Conservation (phyloP, 1,140 invertebrate species). For the Phortica variegata region DNA sequence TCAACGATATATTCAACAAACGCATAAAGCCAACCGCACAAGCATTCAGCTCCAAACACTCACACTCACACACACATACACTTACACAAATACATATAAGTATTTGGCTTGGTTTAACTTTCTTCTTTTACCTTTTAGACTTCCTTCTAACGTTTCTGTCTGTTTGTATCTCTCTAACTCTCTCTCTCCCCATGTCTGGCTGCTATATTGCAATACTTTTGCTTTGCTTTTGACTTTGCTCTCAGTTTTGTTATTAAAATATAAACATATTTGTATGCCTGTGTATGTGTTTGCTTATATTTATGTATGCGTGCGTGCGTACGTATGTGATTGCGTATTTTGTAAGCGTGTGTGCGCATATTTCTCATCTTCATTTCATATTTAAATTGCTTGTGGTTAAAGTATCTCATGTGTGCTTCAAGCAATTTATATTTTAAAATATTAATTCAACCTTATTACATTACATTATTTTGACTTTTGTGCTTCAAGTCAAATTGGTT, state of each 20-base stretch:
- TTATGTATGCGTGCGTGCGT: conserved; percentile 1
- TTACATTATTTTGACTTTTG: conserved; percentile 27
- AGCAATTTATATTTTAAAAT: conserved; percentile 54
- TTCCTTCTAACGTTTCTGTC: no score
- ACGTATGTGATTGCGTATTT: conserved; percentile 2
- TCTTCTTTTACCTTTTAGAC: no score
- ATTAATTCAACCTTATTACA: conserved; percentile 45
- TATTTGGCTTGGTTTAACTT: not conserved
- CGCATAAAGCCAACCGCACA: no score
- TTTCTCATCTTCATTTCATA: conserved; percentile 44
- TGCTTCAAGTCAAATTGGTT: no score
- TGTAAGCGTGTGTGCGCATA: no score
- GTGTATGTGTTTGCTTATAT: not conserved
- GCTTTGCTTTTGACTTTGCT: no score
- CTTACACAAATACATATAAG: not conserved
- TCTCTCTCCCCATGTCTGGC: not conserved
- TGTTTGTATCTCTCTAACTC: no score
- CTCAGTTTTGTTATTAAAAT: not conserved
- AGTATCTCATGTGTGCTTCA: conserved; percentile 49
- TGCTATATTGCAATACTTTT: no score
- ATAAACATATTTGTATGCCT: no score
- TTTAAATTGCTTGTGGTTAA: conserved; percentile 54
- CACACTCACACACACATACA: conserved; percentile 20
- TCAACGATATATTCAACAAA: not conserved
- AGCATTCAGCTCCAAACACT: no score